Conservation (phyloP, 2,113 vertebrate genomes). For the Macaca nemestrina region DNA sequence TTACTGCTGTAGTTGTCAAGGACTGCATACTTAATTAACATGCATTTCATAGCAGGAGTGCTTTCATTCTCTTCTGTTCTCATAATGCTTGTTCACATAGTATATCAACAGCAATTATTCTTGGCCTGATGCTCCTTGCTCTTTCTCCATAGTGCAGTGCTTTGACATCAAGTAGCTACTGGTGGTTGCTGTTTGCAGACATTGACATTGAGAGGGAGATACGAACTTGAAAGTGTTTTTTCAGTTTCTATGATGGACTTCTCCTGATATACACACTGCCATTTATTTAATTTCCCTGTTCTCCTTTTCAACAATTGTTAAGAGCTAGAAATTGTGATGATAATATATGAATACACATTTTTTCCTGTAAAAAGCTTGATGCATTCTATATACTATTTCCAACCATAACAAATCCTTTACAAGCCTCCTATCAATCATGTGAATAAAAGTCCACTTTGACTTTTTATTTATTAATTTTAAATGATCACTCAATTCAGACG, state of each 20-base stretch:
- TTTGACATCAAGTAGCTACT: background rate
- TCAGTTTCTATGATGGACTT: background rate
- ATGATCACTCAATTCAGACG: slow-evolving; percentile 31
- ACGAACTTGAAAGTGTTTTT: background rate
- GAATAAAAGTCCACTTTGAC: background rate
- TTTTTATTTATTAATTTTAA: slow-evolving; percentile 15
- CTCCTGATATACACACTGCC: background rate
- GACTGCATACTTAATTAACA: background rate
- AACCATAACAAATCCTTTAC: background rate
- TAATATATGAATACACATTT: background rate
- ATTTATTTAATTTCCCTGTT: background rate
- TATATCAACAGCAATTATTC: background rate
- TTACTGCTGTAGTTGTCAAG: background rate
- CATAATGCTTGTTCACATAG: background rate
- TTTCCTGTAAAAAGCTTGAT: background rate
- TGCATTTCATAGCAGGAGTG: background rate
- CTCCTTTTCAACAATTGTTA: background rate
- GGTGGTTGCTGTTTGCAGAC: background rate
- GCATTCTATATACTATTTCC: background rate
- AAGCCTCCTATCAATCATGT: background rate
- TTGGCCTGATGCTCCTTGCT: background rate
- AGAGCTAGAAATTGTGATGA: background rate
- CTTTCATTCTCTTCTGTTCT: background rate
- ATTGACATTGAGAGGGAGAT: background rate
- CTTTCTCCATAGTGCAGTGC: background rate